Evolutionary conservation across 2,113 vertebrate species (phyloP).

Genomic region (Calidris pygmaea): DNA sequence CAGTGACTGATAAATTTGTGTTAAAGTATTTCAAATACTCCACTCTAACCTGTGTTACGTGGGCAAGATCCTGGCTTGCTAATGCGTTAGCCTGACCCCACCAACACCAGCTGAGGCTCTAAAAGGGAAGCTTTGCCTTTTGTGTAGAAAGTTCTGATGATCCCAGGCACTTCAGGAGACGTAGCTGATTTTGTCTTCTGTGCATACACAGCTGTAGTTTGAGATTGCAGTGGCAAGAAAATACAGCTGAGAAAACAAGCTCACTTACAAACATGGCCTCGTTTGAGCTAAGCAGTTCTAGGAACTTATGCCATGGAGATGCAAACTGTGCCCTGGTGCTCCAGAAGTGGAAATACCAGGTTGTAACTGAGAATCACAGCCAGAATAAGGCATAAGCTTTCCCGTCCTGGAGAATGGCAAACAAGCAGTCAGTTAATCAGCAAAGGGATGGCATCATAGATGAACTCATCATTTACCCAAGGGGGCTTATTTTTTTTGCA

Average conservation of each 20-base stretch:
- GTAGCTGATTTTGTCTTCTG: neutral
- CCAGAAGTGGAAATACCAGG: neutral
- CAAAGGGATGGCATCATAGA: neutral
- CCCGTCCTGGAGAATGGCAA: neutral
- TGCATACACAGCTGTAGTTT: neutral
- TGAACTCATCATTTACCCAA: neutral
- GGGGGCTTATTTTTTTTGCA: neutral
- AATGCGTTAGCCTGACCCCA: neutral
- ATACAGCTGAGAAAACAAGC: neutral
- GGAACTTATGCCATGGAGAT: neutral
- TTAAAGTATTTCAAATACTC: slow-evolving; percentile 7
- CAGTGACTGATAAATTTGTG: slow-evolving; percentile 7
- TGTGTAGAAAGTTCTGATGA: neutral
- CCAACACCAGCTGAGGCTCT: neutral
- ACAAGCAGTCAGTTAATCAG: neutral
- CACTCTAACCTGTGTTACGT: neutral
- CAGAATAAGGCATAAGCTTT: neutral
- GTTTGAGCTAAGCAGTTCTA: neutral
- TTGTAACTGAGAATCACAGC: neutral
- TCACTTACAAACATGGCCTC: neutral
- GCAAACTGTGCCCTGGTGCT: neutral
- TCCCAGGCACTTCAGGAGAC: neutral
- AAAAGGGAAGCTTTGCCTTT: neutral
- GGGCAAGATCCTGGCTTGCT: neutral
- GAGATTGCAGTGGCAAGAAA: neutral